Percentiles rank a stretch among this genome's conserved stretches.
phyloP scores from a whole-genome alignment of 64 coral and sea anemone species.

The Porites australiensis region DNA sequence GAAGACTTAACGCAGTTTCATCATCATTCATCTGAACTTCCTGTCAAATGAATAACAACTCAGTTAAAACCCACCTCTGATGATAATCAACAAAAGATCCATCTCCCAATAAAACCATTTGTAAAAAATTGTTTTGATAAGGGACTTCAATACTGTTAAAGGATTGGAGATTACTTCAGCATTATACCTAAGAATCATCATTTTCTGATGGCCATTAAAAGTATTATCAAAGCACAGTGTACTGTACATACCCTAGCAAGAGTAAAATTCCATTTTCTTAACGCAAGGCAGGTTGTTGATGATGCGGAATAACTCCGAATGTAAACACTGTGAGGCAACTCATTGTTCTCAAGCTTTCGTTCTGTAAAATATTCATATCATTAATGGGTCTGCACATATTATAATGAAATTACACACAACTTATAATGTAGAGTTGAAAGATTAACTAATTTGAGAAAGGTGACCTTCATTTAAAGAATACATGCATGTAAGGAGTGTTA shows the following conservation, averaged over 20 bases:
- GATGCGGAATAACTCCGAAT: slow-evolving; percentile 80
- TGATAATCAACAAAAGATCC: neutral
- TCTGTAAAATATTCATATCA: slow-evolving; percentile 38
- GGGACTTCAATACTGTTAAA: too few relatives aligned
- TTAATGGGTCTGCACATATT: too few relatives aligned
- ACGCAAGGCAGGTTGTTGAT: slow-evolving; percentile 74
- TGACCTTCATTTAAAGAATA: too few relatives aligned
- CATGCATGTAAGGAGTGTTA: too few relatives aligned
- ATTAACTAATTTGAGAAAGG: too few relatives aligned
- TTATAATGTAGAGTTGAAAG: too few relatives aligned
- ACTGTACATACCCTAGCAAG: slow-evolving; percentile 75
- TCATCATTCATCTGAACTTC: slow-evolving; percentile 92
- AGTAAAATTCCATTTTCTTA: slow-evolving; percentile 96
- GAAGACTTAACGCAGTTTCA: slow-evolving; percentile 78
- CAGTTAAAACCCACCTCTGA: neutral
- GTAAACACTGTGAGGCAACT: slow-evolving; percentile 96
- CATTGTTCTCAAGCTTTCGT: slow-evolving; percentile 85
- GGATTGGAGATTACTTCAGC: too few relatives aligned
- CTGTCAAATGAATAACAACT: slow-evolving; percentile 41
- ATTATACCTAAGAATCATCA: too few relatives aligned
- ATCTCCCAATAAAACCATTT: too few relatives aligned
- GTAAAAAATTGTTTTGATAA: too few relatives aligned
- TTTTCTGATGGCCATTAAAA: neutral
- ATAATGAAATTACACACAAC: too few relatives aligned
- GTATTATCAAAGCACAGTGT: neutral